Conservation (phyloP, 2,888 invertebrate genomes). For the Coelopa pilipes region DNA sequence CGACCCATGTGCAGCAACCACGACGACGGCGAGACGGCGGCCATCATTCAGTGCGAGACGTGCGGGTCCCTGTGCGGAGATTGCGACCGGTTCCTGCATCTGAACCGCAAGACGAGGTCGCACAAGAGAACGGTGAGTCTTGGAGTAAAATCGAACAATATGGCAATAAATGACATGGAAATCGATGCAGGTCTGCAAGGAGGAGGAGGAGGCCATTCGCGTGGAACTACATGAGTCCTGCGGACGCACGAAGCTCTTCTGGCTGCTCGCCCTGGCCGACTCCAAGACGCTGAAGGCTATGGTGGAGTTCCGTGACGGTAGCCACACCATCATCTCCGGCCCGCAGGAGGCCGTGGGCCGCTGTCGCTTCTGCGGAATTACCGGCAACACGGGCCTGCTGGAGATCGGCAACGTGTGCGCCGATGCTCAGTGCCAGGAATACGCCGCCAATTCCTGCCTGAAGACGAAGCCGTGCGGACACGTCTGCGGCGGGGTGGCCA, state of each 20-base stretch:
- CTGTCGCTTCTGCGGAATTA: slow-evolving; percentile 91
- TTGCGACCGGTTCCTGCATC: slow-evolving; percentile 94
- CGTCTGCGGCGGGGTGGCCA: slow-evolving; percentile 91
- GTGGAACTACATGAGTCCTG: slow-evolving; percentile 98
- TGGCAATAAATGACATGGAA: background rate
- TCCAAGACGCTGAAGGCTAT: slow-evolving; percentile 90
- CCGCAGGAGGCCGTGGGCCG: slow-evolving; percentile 73
- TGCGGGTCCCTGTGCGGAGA: slow-evolving; percentile 96
- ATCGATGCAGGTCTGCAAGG: slow-evolving; percentile 76
- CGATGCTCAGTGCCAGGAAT: slow-evolving; percentile 91
- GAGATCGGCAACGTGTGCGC: slow-evolving; percentile 95
- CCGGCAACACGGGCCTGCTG: slow-evolving; percentile 83
- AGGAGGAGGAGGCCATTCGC: slow-evolving; percentile 94
- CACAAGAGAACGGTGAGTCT: slow-evolving; percentile 75
- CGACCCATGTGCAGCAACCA: slow-evolving; percentile 94
- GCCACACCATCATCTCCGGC: slow-evolving; percentile 67
- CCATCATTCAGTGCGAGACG: slow-evolving; percentile 89
- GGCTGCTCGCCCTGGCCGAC: slow-evolving; percentile 93
- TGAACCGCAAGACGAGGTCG: slow-evolving; percentile 85
- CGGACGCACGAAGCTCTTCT: slow-evolving; percentile 94
- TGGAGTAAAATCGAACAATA: background rate
- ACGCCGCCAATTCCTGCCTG: slow-evolving; percentile 76
- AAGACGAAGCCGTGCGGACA: slow-evolving; percentile 89
- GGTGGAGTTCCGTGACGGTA: slow-evolving; percentile 88
- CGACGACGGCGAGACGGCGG: slow-evolving; percentile 93